Conservation (phyloP, 2,888 invertebrate genomes). For the Ormia ochracea region DNA sequence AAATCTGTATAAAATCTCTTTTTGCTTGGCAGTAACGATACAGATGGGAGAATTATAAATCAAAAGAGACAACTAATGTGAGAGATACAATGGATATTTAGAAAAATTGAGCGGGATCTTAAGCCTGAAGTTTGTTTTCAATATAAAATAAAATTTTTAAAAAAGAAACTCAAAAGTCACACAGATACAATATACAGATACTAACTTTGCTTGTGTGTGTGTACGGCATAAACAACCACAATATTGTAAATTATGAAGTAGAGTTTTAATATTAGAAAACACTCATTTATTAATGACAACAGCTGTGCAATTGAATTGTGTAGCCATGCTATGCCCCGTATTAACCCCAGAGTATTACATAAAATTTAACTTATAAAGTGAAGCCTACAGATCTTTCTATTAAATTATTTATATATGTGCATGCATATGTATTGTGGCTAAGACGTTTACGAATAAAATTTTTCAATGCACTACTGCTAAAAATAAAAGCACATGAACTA, state of each 20-base stretch:
- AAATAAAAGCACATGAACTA: too few species aligned
- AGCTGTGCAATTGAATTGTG: conserved; percentile 17
- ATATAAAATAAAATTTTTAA: conserved; percentile 5
- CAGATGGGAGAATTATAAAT: conserved; percentile 16
- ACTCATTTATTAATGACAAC: conserved; percentile 4
- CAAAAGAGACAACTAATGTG: conserved; percentile 18
- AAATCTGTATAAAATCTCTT: conserved; percentile 14
- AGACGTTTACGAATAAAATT: too few species aligned
- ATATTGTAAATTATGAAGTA: background rate
- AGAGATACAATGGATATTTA: background rate
- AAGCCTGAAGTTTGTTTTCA: conserved; percentile 49
- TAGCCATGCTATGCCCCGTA: background rate
- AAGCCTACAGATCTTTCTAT: too few species aligned
- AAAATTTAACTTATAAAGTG: too few species aligned
- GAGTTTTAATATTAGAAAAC: conserved; percentile 26
- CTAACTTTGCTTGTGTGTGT: background rate
- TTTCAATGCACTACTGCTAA: too few species aligned
- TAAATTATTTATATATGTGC: too few species aligned
- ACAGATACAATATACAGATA: conserved; percentile 31
- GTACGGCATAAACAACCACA: background rate
- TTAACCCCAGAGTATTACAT: background rate
- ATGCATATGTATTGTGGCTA: too few species aligned
- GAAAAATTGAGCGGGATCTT: conserved; percentile 35
- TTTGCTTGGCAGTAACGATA: background rate
- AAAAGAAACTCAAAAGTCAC: conserved; percentile 40